phyloP scores from a whole-genome alignment of 1,140 invertebrate species.

The Ridgeia piscesae region DNA sequence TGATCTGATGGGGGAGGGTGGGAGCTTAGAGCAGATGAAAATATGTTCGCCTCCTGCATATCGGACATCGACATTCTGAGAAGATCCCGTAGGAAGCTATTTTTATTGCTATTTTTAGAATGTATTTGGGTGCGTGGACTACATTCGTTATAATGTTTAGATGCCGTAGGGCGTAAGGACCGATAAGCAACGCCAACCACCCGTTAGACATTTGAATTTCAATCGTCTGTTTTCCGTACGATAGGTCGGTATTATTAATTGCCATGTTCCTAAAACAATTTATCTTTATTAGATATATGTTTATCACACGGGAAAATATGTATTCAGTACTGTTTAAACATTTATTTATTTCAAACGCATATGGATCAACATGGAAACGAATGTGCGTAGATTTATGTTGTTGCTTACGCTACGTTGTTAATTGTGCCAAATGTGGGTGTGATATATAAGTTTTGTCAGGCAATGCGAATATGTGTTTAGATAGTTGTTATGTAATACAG shows the following conservation, averaged over 20 bases:
- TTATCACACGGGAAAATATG: neutral
- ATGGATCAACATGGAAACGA: neutral
- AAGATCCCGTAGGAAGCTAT: too few relatives aligned
- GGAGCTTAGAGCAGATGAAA: too few relatives aligned
- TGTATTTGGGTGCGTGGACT: too few relatives aligned
- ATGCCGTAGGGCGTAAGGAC: too few relatives aligned
- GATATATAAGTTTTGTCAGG: neutral
- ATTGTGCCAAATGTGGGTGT: neutral
- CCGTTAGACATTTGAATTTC: too few relatives aligned
- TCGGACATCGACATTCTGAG: too few relatives aligned
- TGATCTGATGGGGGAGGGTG: too few relatives aligned
- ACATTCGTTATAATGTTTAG: too few relatives aligned
- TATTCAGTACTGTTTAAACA: neutral
- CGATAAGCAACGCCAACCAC: too few relatives aligned
- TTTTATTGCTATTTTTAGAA: too few relatives aligned
- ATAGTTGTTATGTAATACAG: neutral
- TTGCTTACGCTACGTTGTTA: neutral
- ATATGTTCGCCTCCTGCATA: too few relatives aligned
- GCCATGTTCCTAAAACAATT: neutral
- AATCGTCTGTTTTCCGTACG: too few relatives aligned
- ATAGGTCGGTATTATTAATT: neutral
- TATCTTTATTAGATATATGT: neutral
- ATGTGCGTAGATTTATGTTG: neutral
- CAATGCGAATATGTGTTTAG: neutral
- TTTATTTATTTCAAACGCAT: neutral